These are phyloP conservation scores for Anabacerthia variegaticeps DNA, from an alignment of 2,797 vertebrate species.

Conservation along the genomic window DNA sequence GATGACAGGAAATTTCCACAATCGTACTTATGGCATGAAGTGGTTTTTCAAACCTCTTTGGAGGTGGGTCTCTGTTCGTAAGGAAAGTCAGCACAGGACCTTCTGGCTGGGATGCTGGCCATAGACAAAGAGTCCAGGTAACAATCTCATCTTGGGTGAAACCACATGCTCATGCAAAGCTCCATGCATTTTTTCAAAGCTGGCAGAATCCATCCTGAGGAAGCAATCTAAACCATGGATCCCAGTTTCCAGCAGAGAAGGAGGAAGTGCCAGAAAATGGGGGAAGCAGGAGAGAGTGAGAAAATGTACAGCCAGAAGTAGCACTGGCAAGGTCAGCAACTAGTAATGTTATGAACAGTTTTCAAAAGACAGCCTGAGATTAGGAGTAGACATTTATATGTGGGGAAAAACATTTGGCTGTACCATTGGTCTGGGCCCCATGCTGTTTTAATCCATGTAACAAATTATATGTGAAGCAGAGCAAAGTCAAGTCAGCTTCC, in stretches of 20 bases:
- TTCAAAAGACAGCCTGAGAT: conserved; percentile 14
- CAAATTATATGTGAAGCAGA: conserved; percentile 20
- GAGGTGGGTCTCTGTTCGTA: neutral
- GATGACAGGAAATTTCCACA: neutral
- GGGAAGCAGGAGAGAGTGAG: neutral
- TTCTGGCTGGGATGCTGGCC: neutral
- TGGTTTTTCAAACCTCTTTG: neutral
- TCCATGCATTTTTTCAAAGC: neutral
- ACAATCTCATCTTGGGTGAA: neutral
- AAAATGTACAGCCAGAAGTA: conserved; percentile 53
- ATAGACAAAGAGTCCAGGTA: neutral
- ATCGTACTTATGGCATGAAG: neutral
- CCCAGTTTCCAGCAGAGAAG: neutral
- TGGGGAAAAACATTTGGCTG: conserved; percentile 10
- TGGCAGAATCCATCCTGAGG: neutral
- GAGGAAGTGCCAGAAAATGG: neutral
- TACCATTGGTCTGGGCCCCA: neutral
- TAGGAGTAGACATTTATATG: conserved; percentile 9
- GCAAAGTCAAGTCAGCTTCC: neutral
- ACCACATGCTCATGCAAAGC: neutral
- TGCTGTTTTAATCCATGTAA: conserved; percentile 25
- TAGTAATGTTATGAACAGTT: neutral
- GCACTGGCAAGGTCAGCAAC: conserved; percentile 19
- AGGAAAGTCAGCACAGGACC: neutral
- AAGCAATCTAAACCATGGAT: neutral